A percentile compares a stretch with the other conserved stretches of the same genome.
phyloP scores from a whole-genome alignment of 1,140 invertebrate genomes.

The Magallana gigas region DNA sequence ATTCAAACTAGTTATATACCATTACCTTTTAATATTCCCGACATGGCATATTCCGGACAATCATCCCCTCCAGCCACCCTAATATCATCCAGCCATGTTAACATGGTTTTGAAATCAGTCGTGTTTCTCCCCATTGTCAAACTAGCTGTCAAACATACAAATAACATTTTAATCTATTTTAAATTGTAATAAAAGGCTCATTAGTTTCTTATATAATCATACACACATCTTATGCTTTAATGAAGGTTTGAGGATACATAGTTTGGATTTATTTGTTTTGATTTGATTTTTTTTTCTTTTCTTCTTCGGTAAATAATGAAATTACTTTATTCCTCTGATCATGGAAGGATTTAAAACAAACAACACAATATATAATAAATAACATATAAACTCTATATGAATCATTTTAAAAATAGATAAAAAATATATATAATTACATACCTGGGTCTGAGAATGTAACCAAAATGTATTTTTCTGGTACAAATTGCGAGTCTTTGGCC shows the following conservation, averaged over 20 bases:
- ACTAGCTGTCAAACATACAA: neutral
- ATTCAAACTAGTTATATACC: too few relatives aligned
- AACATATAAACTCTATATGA: too few relatives aligned
- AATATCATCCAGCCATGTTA: slow-evolving; percentile 10
- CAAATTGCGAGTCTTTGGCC: slow-evolving; percentile 57
- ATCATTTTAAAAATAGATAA: too few relatives aligned
- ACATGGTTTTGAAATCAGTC: slow-evolving; percentile 31
- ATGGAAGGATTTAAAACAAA: neutral
- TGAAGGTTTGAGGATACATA: too few relatives aligned
- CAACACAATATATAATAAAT: neutral
- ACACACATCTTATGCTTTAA: neutral
- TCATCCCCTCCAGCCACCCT: slow-evolving; percentile 35
- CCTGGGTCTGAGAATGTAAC: slow-evolving; percentile 67
- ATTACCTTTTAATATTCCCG: slow-evolving; percentile 46
- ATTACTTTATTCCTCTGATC: too few relatives aligned
- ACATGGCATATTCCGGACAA: slow-evolving; percentile 51
- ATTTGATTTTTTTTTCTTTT: too few relatives aligned
- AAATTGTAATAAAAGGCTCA: too few relatives aligned
- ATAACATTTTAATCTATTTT: too few relatives aligned
- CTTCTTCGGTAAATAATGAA: too few relatives aligned
- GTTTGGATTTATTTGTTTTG: too few relatives aligned
- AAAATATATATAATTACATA: slow-evolving; percentile 1
- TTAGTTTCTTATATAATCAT: neutral
- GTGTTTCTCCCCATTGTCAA: slow-evolving; percentile 25
- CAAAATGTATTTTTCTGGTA: slow-evolving; percentile 63